Evolutionary conservation across 2,888 invertebrate genomes (phyloP), one percentile per base, ranked within the genome.

Genomic region (Diadegma fenestrale): DNA sequence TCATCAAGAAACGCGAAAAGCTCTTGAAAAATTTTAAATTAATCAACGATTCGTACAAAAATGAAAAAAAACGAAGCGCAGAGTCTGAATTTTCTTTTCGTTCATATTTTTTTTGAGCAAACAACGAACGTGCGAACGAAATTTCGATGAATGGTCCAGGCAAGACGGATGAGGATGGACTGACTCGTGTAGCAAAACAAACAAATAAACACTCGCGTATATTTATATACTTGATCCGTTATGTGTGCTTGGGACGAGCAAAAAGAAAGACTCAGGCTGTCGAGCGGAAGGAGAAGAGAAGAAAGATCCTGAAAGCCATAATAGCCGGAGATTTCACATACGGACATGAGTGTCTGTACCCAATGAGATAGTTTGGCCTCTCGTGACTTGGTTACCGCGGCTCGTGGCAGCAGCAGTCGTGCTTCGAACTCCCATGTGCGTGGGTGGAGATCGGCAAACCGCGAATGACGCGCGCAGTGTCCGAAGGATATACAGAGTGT

Each of bases 381-480:
- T 80, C 79, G 72, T 76, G 54, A 77, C 75, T 87, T 61, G 68
- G 88, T 85, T 85, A 80, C 76, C 79, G 72, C 79, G 72, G 76
- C 72, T 61, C 79, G 75, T 76, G 66, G 77, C 72, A 64, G 72
- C 66, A 64, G 76, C 76, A 82, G 82, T 82, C 82, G 76, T 72
- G 79, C 76, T 63, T 33, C 85, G 80, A 79, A 71, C 78, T 79
- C 71, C 80, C 81, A 75, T 82, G 76, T 78, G 84, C 88, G 90
- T 90, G 89, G 90, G 90, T 88, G 88, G 87, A 89, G 87, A 90
- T 89, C 88, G 86, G 86, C 84, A 58, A 69, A 66, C 77, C 80
- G 89, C 89, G 88, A 90, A 89, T 80, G 86, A 83, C 82, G 77
- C 75, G 80, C 82, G 77, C 75, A 85, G 82, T 43, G 68, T 63